phyloP scores from a whole-genome alignment of 2,797 vertebrate genomes.

The Micropoecilia bifurca region DNA sequence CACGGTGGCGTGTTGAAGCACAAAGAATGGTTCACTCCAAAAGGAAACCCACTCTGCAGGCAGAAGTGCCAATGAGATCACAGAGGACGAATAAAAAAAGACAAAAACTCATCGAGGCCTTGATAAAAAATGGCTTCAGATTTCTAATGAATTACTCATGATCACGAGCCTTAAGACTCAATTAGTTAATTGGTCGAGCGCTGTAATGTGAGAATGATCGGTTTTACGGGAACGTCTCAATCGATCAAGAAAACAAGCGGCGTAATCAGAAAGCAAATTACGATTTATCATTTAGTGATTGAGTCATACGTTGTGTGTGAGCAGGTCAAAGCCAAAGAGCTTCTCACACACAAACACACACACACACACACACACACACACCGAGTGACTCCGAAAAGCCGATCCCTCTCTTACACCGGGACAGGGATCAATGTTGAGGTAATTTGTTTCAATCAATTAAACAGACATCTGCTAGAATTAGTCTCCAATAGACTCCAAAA shows the following conservation, averaged over 20 bases:
- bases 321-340: conserved; percentile 23
- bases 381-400: conserved; percentile 40
- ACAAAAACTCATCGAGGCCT: conserved; percentile 7
- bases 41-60: conserved; percentile 13
- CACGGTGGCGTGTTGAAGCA: conserved; percentile 1
- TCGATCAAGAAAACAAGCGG: conserved; percentile 60
- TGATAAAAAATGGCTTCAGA: conserved; percentile 44
- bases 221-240: conserved; percentile 48
- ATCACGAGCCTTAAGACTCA: conserved; percentile 59
- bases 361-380: neutral
- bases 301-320: conserved; percentile 34
- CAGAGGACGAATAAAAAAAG: neutral
- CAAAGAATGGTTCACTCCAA: conserved; percentile 16
- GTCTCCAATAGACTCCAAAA: conserved; percentile 70
- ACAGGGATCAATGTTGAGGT: conserved; percentile 78
- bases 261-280: conserved; percentile 63
- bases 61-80: conserved; percentile 4
- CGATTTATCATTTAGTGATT: conserved; percentile 57
- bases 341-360: neutral
- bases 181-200: conserved; percentile 56
- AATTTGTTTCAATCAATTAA: conserved; percentile 86
- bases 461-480: conserved; percentile 83
- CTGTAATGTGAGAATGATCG: conserved; percentile 57
- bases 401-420: conserved; percentile 54
- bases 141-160: conserved; percentile 59